Evolutionary conservation across 2,888 invertebrate species (phyloP), one percentile per base, ranked within the genome.

Genomic region (Poecilobothrus nobilitatus): DNA sequence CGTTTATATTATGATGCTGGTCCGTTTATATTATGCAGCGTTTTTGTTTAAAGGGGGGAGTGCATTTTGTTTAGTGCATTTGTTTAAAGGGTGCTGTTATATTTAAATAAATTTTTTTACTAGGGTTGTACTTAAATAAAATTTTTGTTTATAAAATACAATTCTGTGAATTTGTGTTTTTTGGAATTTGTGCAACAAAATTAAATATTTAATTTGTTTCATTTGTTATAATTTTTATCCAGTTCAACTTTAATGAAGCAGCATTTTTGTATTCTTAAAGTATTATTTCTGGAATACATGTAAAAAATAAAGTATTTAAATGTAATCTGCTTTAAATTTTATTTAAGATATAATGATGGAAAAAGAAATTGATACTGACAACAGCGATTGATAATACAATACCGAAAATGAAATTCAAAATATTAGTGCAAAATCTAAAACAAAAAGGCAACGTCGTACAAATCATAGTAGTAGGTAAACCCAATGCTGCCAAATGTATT

Each of bases 251-350:
- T 27, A 27, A 27, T 27, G 5, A 27, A 27, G 27, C 27, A 27
- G 2, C 27, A 27, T 27, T 27, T 27, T 27, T 27, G 27, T 27
- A 5, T 27, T 5, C 2, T 37, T 37, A 9, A 27, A 63, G 27
- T 63, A 27, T 63, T 27, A 33, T 27, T 63, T 27, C 15, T 63
- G 63, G 27, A 63, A 18, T 63, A 63, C 27, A 27, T 63, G 62
- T 61, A 62, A 61, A 61, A 61, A 61, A 21, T 63, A n/a, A 63
- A 63, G 63, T 27, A 27, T 63, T 63, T 63, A 63, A 63, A 63
- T 27, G 15, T 63, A n/a, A 63, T 63, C 63, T 8, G 37, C 6
- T 37, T 37, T 37, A 5, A 63, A 63, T 63, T 63, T 63, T 27
- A 63, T 63, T 63, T 63, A 63, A 63, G 63, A 63, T 63, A 22